Evolutionary conservation across 2,888 invertebrate genomes (phyloP).

Genomic region (Dicranocentrus wangi): DNA sequence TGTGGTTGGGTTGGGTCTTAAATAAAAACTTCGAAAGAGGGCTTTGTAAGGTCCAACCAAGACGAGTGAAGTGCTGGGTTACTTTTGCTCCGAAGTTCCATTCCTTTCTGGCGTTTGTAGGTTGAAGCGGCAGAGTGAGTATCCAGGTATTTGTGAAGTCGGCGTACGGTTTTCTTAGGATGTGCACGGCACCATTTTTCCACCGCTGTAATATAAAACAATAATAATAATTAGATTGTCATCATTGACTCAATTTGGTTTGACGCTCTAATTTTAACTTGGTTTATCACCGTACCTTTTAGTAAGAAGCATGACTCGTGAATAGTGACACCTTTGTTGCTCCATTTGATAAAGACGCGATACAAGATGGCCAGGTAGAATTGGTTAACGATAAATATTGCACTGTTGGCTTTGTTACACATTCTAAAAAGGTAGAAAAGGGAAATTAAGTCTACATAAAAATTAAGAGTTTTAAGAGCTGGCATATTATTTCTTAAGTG

Average conservation of each 20-base stretch:
- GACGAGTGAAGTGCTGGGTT: constrained; percentile 65
- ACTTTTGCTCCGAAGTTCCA: constrained; percentile 62
- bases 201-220: constrained; percentile 65
- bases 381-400: constrained; percentile 76
- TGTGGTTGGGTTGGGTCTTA: constrained; percentile 29
- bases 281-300: constrained; percentile 76
- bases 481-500: not conserved
- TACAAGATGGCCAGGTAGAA: constrained; percentile 76
- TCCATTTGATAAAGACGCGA: constrained; percentile 76
- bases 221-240: no score
- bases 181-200: constrained; percentile 73
- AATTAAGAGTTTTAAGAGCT: no score
- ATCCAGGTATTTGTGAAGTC: constrained; percentile 70
- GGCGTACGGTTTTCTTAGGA: constrained; percentile 69
- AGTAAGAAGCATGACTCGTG: constrained; percentile 77
- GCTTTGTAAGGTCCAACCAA: constrained; percentile 72
- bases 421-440: constrained; percentile 75
- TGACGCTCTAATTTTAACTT: no score
- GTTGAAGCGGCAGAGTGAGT: constrained; percentile 54
- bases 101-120: constrained; percentile 60
- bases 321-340: constrained; percentile 76
- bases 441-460: no score
- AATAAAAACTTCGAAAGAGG: constrained; percentile 73
- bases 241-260: no score
- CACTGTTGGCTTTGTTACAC: constrained; percentile 75